Evolutionary conservation across 2,797 vertebrate species (phyloP).

Genomic region (Acipenser oxyrinchus): DNA sequence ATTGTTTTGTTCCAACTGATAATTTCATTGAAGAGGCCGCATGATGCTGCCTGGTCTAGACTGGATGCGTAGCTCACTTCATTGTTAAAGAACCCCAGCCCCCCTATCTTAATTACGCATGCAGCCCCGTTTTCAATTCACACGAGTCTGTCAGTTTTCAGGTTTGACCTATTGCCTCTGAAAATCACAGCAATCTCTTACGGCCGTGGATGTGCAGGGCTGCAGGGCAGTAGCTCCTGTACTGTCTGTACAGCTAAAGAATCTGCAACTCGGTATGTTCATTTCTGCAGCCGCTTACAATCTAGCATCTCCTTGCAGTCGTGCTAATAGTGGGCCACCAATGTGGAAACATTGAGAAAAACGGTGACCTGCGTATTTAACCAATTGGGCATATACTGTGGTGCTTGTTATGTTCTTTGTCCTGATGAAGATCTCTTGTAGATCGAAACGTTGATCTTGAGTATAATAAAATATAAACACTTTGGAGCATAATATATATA

Average conservation of each 20-base stretch:
- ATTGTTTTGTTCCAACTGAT: neutral
- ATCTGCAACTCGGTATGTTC: neutral
- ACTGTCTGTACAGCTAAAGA: neutral
- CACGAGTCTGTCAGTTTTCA: constrained; percentile 17
- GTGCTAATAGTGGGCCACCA: too few species aligned
- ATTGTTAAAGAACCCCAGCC: too few species aligned
- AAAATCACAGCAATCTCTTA: constrained; percentile 28
- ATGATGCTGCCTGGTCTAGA: too few species aligned
- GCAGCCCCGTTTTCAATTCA: constrained; percentile 15
- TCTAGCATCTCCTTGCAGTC: too few species aligned
- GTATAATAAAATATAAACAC: too few species aligned
- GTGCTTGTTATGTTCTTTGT: too few species aligned
- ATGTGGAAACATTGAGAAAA: too few species aligned
- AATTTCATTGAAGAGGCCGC: neutral
- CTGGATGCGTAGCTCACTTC: too few species aligned
- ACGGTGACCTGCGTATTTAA: too few species aligned
- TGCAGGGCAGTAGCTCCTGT: neutral
- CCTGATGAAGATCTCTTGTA: too few species aligned
- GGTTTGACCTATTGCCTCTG: constrained; percentile 17
- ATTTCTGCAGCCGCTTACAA: neutral
- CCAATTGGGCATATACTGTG: too few species aligned
- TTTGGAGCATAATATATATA: neutral
- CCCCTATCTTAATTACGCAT: constrained; percentile 25
- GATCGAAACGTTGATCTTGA: too few species aligned
- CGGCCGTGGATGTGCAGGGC: constrained; percentile 4